phyloP scores from a whole-genome alignment of 2,888 invertebrate species.

The Tipula helvola region DNA sequence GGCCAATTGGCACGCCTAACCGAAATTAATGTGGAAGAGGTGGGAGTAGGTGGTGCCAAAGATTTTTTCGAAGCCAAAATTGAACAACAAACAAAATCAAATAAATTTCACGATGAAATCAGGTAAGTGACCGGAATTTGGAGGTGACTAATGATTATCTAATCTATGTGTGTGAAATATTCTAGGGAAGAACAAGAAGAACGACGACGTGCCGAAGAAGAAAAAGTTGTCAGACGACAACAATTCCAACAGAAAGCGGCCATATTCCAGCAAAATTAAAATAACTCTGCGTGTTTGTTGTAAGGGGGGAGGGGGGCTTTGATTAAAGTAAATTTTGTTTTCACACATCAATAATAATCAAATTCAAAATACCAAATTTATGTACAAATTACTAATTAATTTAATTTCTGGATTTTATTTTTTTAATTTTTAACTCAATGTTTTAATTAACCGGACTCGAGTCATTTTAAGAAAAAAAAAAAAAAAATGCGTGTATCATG shows the following conservation, averaged over 20 bases:
- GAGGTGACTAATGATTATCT: not conserved
- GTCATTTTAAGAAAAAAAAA: not conserved
- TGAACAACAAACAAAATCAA: conserved; percentile 65
- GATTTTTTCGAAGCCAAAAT: conserved; percentile 96
- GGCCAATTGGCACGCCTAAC: conserved; percentile 74
- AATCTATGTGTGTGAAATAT: not conserved
- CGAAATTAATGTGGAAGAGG: conserved; percentile 87
- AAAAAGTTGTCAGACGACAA: conserved; percentile 64
- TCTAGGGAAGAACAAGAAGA: conserved; percentile 77
- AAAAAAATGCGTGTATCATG: not conserved
- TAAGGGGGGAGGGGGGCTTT: not conserved
- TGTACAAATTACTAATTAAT: not conserved
- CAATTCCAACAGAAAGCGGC: conserved; percentile 84
- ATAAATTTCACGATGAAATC: conserved; percentile 88
- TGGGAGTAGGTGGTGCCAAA: conserved; percentile 89
- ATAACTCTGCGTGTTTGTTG: not conserved
- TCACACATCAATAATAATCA: not conserved
- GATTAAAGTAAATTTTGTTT: not conserved
- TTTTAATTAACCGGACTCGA: not conserved
- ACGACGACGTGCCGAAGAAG: conserved; percentile 69
- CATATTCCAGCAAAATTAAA: conserved; percentile 51
- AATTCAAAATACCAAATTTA: not conserved
- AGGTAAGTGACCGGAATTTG: not conserved
- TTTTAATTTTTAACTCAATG: not conserved
- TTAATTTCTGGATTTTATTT: not conserved